Base-by-base conservation (phyloP, 2,797 vertebrate species). In the Chromobotia macracanthus region DNA sequence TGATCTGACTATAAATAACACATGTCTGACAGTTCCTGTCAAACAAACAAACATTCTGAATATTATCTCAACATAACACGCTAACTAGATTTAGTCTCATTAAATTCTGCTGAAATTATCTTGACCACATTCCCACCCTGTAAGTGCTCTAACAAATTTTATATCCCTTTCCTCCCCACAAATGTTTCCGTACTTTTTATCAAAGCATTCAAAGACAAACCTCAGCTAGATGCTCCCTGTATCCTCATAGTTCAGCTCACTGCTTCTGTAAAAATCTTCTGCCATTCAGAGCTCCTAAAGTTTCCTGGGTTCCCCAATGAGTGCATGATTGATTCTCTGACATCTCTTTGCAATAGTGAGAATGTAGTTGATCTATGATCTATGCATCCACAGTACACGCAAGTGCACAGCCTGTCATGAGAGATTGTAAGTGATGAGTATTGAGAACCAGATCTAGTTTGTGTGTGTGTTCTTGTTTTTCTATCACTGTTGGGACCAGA, bases 251-350 rank as follows among this genome's bases (percentile, higher is more conserved):
- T 19, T 76, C 16, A 55, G 4, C n/a, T 76, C 48, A 38, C 18
- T 74, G 7, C 21, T 67, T 44, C 16, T 76, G 35, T 41, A 44
- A 66, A 21, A n/a, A 56, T 55, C 11, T 12, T 61, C 3, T 41
- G 60, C n/a, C 60, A 65, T 38, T 75, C 28, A 1, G 28, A 12
- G 1, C 50, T 76, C n/a, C 74, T 16, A 46, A 68, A 16, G 25
- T 58, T 31, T 46, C 38, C 44, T 48, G 13, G 35, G 21, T n/a
- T 64, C 64, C 74, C 74, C 51, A 31, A 51, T 76, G 74, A 21
- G 50, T 19, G 23, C 21, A 46, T 58, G 74, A 76, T 68, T 46
- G 51, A 76, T 68, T 76, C 55, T 58, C 51, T 68, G 74, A 58
- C 38, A 68, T 46, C 38, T 12, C 15, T 67, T 68, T 56, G 35